phyloP scores from a whole-genome alignment of 2,888 invertebrate genomes.

The Cerastis rubricosa region DNA sequence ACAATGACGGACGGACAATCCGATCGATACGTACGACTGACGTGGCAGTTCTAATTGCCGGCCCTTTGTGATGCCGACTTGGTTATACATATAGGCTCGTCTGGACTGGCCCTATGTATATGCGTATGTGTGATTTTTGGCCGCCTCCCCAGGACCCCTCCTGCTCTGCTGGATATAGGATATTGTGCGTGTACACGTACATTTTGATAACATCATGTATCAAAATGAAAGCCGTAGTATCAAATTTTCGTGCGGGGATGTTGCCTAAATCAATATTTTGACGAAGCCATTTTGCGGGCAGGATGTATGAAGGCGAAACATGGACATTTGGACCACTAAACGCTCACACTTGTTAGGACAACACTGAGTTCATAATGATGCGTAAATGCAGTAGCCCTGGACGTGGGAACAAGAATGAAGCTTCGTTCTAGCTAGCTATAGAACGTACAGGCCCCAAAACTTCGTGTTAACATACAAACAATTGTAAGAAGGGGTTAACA shows the following conservation, averaged over 20 bases:
- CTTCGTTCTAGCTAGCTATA: background rate
- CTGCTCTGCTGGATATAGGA: conserved; percentile 35
- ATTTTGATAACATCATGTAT: conserved; percentile 43
- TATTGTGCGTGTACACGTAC: conserved; percentile 36
- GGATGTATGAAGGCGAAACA: conserved; percentile 7
- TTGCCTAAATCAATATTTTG: conserved; percentile 41
- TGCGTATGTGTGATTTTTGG: conserved; percentile 55
- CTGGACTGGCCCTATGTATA: conserved; percentile 40
- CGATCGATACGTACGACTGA: conserved; percentile 76
- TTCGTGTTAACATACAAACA: background rate
- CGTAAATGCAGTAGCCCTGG: background rate
- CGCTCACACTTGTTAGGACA: background rate
- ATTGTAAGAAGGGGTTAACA: background rate
- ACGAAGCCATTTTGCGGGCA: conserved; percentile 20
- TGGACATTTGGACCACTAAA: background rate
- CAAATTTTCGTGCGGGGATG: conserved; percentile 11
- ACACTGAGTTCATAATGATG: background rate
- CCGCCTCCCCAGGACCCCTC: conserved; percentile 36
- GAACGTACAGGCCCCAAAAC: background rate
- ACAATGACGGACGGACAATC: conserved; percentile 71
- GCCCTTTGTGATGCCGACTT: conserved; percentile 56
- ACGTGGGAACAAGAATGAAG: background rate
- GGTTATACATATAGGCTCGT: conserved; percentile 57
- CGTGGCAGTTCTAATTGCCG: conserved; percentile 69
- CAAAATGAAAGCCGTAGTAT: conserved; percentile 23